Evolutionary conservation across 2,797 vertebrate species (phyloP).

Genomic region (Tympanoctomys barrerae): DNA sequence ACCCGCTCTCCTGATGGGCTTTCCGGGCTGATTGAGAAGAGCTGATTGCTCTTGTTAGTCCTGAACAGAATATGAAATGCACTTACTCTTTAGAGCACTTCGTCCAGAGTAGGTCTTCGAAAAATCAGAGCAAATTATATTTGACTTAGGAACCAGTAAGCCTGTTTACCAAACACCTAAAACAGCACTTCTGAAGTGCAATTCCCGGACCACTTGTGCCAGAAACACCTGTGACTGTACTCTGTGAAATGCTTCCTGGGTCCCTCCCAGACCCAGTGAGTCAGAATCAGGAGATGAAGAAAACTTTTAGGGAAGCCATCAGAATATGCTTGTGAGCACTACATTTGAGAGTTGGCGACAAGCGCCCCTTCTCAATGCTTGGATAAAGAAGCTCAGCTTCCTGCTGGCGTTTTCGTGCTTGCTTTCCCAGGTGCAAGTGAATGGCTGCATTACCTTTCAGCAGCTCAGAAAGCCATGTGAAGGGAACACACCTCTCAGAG

Average conservation of each 20-base stretch:
- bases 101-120: background rate
- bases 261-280: background rate
- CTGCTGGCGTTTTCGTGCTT: background rate
- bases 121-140: slow-evolving; percentile 71
- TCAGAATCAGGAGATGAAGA: background rate
- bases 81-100: slow-evolving; percentile 53
- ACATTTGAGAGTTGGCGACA: background rate
- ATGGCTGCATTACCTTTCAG: background rate
- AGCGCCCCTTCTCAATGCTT: background rate
- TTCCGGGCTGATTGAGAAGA: slow-evolving; percentile 46
- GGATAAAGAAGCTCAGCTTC: background rate
- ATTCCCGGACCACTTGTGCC: background rate
- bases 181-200: background rate
- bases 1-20: slow-evolving; percentile 46
- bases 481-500: background rate
- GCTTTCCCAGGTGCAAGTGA: background rate
- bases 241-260: slow-evolving; percentile 10
- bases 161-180: slow-evolving; percentile 56
- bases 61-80: slow-evolving; percentile 56
- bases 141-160: background rate
- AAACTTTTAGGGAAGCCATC: background rate
- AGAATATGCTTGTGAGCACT: background rate
- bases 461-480: background rate
- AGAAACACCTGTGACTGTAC: background rate
- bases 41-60: slow-evolving; percentile 63